Percentiles rank a stretch among this genome's conserved stretches.
Conservation (phyloP, 2,797 vertebrate genomes). For the Gadopsis bispinosus region DNA sequence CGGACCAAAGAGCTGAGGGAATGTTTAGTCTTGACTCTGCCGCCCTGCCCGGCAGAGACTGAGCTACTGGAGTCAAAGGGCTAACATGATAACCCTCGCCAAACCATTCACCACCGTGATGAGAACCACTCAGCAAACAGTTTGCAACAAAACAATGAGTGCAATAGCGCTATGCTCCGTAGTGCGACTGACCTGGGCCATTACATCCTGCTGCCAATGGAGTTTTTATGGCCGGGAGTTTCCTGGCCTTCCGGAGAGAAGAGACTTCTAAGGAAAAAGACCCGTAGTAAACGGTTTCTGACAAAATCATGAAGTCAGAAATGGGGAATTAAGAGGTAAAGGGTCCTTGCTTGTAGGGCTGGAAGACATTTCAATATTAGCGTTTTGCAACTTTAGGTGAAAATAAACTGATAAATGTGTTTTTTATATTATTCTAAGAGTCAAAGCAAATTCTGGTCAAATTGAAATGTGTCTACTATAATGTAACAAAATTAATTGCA, state of each 20-base stretch:
- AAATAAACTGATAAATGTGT: not conserved
- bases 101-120: conserved; percentile 26
- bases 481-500: no score
- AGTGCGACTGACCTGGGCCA: not conserved
- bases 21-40: conserved; percentile 40
- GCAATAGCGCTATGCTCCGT: conserved; percentile 6
- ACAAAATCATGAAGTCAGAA: not conserved
- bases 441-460: no score
- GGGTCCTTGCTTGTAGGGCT: no score
- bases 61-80: conserved; percentile 23
- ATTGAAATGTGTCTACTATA: no score
- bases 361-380: not conserved
- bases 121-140: conserved; percentile 62
- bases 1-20: conserved; percentile 26
- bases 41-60: conserved; percentile 11
- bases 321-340: not conserved
- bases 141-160: conserved; percentile 49
- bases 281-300: conserved; percentile 35
- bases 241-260: conserved; percentile 39
- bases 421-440: not conserved
- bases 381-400: not conserved
- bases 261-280: conserved; percentile 40
- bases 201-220: conserved; percentile 56
- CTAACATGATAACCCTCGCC: conserved; percentile 19
- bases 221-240: conserved; percentile 55